Evolutionary conservation across 2,113 vertebrate genomes (phyloP), one percentile per base, ranked within the genome.

Genomic region (Thinocorus orbignyianus): DNA sequence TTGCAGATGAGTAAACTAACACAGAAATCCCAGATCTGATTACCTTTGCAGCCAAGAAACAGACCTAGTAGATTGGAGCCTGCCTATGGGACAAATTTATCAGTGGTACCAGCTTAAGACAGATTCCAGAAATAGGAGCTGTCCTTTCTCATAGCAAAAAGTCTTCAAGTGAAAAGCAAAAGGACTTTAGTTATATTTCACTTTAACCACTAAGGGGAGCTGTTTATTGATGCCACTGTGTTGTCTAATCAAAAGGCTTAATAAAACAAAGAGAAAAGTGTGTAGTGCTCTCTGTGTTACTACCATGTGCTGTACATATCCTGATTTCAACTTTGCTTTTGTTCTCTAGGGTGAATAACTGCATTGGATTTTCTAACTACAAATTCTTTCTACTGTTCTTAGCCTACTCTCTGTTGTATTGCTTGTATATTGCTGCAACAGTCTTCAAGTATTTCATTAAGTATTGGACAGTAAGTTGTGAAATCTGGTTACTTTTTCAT

Each of bases 341-440:
- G 93, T 97, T 95, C 90, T 96, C 92, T 83, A 99, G 99, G 99
- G 99, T 99, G 90, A 99, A 99, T 98, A 99, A 99, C 98, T 99
- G 99, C 96, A 98, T 99, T 95, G 99, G 99, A 88, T 99, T 99
- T 98, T 99, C 99, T 95, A 99, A 99, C 98, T 99, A 99, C 98
- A 99, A 99, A 98, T 99, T 99, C 97, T 99, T 99, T 95, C 98
- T 99, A 65, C 98, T 99, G 52, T 99, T 99, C 97, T 98, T 99
- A 94, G 98, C 98, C 74, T 99, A 99, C 98, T 99, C 99, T 82
- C 98, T 99, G 98, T 77, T 99, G 86, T 99, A 99, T 97, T 99
- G 99, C 93, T 88, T 99, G 64, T 99, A 99, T 95, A 99, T 99
- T 72, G 98, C 98, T 52, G 98, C 98, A 72, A 99, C 99, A 17